These are phyloP conservation scores for Amazona guildingii DNA, from an alignment of 2,113 vertebrate genomes.

Conservation along the genomic window DNA sequence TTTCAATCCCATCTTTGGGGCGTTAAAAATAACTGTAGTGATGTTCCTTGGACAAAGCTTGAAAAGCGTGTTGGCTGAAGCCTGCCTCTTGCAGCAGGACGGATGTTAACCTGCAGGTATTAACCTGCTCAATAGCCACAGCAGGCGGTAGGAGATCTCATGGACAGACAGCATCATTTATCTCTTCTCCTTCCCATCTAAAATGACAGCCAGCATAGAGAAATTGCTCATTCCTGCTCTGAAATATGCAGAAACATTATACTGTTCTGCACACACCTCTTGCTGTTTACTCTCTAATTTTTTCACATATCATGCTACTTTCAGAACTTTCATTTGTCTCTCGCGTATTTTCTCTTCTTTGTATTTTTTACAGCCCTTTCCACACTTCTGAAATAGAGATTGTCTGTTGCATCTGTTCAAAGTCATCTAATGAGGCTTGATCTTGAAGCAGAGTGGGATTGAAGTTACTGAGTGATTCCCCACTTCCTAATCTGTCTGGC, in stretches of 20 bases:
- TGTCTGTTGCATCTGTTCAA: neutral
- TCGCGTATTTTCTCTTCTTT: neutral
- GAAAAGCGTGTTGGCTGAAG: accelerated
- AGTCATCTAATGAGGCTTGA: neutral
- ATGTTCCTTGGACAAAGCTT: neutral
- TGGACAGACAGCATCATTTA: neutral
- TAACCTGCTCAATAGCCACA: neutral
- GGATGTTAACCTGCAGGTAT: neutral
- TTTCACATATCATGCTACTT: neutral
- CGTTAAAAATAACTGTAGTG: neutral
- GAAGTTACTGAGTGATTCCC: neutral
- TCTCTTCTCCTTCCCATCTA: neutral
- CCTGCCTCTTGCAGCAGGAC: neutral
- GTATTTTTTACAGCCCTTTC: neutral
- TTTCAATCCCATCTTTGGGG: neutral
- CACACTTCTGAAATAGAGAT: neutral
- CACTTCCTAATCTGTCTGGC: neutral
- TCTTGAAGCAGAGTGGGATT: neutral
- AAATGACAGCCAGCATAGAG: neutral
- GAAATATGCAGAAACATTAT: neutral
- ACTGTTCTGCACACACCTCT: neutral
- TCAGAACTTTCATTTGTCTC: neutral
- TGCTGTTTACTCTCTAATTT: neutral
- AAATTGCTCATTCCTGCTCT: neutral
- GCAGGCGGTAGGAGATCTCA: accelerated